Evolutionary conservation across 1,140 invertebrate species (phyloP).

Genomic region (Eueides isabella): DNA sequence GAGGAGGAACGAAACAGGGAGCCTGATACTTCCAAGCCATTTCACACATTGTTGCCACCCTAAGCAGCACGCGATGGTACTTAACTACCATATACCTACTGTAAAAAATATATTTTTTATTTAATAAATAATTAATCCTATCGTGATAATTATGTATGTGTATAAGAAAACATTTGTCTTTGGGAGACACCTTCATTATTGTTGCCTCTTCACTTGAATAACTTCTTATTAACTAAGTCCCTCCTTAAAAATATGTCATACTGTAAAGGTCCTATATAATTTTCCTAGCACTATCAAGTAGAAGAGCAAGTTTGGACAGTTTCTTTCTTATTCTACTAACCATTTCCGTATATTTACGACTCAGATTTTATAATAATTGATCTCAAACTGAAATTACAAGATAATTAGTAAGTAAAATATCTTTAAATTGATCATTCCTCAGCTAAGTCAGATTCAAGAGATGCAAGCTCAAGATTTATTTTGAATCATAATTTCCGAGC

Average conservation of each 20-base stretch:
- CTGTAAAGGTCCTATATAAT: too few species aligned
- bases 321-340: too few species aligned
- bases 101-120: constrained; percentile 6
- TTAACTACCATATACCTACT: constrained; percentile 33
- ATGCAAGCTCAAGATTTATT: constrained; percentile 34
- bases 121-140: not conserved
- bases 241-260: too few species aligned
- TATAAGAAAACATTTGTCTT: too few species aligned
- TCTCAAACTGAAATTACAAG: not conserved
- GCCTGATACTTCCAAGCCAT: constrained; percentile 76
- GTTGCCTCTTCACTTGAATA: too few species aligned
- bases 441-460: constrained; percentile 25
- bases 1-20: constrained; percentile 72
- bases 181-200: too few species aligned
- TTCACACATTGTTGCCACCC: constrained; percentile 73
- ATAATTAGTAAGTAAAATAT: constrained; percentile 4
- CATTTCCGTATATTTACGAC: too few species aligned
- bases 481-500: constrained; percentile 36
- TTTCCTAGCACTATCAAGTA: too few species aligned
- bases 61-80: constrained; percentile 54
- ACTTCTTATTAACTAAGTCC: too few species aligned
- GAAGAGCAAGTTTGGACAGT: too few species aligned
- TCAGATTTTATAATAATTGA: not conserved
- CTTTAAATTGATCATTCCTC: not conserved
- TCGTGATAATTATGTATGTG: not conserved